Percentiles rank a stretch among this genome's conserved stretches.
phyloP scores from a whole-genome alignment of 2,888 invertebrate species.

The Bhutanitis thaidina region DNA sequence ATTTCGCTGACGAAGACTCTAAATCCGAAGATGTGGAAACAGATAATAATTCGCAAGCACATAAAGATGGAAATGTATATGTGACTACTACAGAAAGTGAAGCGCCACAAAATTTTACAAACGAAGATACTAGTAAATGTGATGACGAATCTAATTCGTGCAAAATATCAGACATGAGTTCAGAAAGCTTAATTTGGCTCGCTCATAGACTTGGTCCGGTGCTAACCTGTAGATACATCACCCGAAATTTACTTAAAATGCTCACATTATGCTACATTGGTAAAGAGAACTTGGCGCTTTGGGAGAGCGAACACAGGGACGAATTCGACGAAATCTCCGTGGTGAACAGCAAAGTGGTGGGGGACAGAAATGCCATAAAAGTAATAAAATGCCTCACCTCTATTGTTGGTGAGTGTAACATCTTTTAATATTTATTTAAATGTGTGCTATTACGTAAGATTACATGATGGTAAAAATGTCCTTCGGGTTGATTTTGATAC shows the following conservation, averaged over 20 bases:
- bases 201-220: slow-evolving; percentile 96
- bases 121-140: slow-evolving; percentile 16
- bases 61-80: slow-evolving; percentile 11
- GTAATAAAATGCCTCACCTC: slow-evolving; percentile 95
- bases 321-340: slow-evolving; percentile 82
- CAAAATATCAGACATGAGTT: slow-evolving; percentile 91
- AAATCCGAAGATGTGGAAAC: slow-evolving; percentile 39
- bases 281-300: slow-evolving; percentile 84
- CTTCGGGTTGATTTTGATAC: no score
- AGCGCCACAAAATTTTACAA: background rate
- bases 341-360: slow-evolving; percentile 82
- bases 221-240: slow-evolving; percentile 93
- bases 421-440: no score
- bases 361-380: slow-evolving; percentile 90
- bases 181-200: slow-evolving; percentile 94
- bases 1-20: slow-evolving; percentile 62
- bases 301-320: slow-evolving; percentile 60
- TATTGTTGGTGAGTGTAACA: slow-evolving; percentile 84
- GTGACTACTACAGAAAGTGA: slow-evolving; percentile 2
- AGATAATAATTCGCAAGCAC: slow-evolving; percentile 7
- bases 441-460: no score
- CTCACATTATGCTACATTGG: slow-evolving; percentile 95
- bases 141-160: slow-evolving; percentile 43
- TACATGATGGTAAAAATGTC: no score
- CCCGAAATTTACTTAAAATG: slow-evolving; percentile 95